Percentiles rank a stretch among this genome's conserved stretches.
phyloP scores from a whole-genome alignment of 2,888 invertebrate genomes.

The Alentia gelatinosa region DNA sequence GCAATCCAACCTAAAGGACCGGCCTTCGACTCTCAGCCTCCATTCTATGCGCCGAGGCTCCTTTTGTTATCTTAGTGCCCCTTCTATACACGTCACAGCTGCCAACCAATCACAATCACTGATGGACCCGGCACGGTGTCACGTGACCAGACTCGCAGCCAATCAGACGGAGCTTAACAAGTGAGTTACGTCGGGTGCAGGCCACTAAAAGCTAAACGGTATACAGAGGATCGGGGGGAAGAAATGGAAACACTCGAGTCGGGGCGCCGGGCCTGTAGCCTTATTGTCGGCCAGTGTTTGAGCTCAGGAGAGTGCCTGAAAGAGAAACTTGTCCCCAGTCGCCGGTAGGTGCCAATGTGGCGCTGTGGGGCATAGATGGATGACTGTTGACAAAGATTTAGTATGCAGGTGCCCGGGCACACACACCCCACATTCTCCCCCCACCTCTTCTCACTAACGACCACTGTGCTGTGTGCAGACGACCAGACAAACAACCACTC shows the following conservation, averaged over 20 bases:
- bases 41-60: neutral
- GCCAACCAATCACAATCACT: neutral
- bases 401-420: too few species aligned
- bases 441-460: too few species aligned
- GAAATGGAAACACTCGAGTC: neutral
- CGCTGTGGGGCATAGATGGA: too few species aligned
- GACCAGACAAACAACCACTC: too few species aligned
- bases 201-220: neutral
- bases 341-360: too few species aligned
- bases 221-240: neutral
- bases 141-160: neutral
- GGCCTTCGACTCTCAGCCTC: too few species aligned
- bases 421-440: too few species aligned
- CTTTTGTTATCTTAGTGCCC: neutral
- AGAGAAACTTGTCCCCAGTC: neutral
- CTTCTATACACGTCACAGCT: neutral
- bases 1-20: too few species aligned
- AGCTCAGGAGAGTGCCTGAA: neutral
- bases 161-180: neutral
- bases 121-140: neutral
- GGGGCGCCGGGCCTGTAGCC: neutral
- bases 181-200: neutral
- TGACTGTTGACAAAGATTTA: too few species aligned
- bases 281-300: neutral
- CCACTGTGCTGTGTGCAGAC: too few species aligned